Evolutionary conservation across 2,888 invertebrate genomes (phyloP).

Genomic region (Dryomyza anilis): DNA sequence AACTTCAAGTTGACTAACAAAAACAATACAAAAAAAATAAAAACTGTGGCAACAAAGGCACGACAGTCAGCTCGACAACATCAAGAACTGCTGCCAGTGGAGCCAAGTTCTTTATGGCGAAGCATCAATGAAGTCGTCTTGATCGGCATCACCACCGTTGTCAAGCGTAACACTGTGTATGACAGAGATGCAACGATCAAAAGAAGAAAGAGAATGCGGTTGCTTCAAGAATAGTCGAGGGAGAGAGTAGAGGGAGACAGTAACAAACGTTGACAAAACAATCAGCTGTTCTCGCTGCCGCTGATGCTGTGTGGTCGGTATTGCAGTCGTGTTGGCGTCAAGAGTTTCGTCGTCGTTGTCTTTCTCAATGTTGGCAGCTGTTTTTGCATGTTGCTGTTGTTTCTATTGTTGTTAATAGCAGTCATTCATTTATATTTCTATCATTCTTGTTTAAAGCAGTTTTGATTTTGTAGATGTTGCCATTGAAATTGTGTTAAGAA

Average conservation of each 20-base stretch:
- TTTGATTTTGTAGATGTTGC: background rate
- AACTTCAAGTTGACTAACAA: too few relatives aligned
- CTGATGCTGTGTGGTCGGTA: too few relatives aligned
- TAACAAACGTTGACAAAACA: background rate
- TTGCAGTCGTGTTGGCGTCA: too few relatives aligned
- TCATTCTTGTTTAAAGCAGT: background rate
- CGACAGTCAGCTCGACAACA: slow-evolving; percentile 16
- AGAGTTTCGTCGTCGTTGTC: background rate
- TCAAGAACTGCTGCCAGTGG: background rate
- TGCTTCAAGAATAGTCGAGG: background rate
- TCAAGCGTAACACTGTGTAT: background rate
- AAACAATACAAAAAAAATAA: slow-evolving; percentile 1
- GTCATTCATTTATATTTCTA: background rate
- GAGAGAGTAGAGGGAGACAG: background rate
- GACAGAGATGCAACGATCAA: background rate
- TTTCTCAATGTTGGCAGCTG: background rate
- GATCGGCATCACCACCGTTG: too few relatives aligned
- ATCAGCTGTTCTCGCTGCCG: background rate
- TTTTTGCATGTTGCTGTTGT: background rate
- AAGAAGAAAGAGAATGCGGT: background rate
- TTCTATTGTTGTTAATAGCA: background rate
- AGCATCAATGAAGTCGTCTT: slow-evolving; percentile 15
- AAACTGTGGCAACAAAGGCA: slow-evolving; percentile 12
- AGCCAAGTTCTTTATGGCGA: slow-evolving; percentile 8
- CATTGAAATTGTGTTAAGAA: background rate